Conservation (phyloP, 2,888 invertebrate genomes). For the Nemotelus nigrinus region DNA sequence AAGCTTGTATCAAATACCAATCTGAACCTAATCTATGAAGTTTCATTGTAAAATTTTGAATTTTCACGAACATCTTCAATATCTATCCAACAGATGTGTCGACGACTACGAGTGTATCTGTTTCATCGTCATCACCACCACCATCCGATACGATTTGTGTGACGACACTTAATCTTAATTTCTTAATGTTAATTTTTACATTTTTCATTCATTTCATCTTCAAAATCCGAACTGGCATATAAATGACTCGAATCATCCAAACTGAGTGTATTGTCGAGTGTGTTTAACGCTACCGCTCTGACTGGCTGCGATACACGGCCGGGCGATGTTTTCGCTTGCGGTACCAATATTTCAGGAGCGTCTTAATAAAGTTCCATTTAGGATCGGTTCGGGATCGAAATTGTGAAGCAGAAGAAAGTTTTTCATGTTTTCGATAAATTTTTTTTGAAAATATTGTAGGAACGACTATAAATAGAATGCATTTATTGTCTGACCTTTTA, state of each 20-base stretch:
- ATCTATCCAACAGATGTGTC: slow-evolving; percentile 22
- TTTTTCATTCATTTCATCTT: slow-evolving; percentile 27
- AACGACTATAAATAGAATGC: slow-evolving; percentile 20
- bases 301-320: slow-evolving; percentile 14
- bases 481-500: slow-evolving; percentile 43
- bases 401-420: slow-evolving; percentile 16
- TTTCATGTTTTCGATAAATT: slow-evolving; percentile 21
- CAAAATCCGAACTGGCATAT: slow-evolving; percentile 11
- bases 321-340: background rate
- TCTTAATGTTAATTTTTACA: slow-evolving; percentile 35
- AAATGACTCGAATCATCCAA: slow-evolving; percentile 17
- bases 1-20: no score
- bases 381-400: slow-evolving; percentile 29
- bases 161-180: slow-evolving; percentile 43
- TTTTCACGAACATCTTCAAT: background rate
- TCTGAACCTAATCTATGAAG: no score
- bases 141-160: background rate
- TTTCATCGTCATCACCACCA: slow-evolving; percentile 16
- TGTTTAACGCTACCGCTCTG: background rate
- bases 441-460: slow-evolving; percentile 28
- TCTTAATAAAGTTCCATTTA: slow-evolving; percentile 42
- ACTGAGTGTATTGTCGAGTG: slow-evolving; percentile 1
- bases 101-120: slow-evolving; percentile 14
- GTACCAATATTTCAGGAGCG: slow-evolving; percentile 18
- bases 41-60: no score